phyloP scores from a whole-genome alignment of 2,797 vertebrate species.

The Liparis tanakae region DNA sequence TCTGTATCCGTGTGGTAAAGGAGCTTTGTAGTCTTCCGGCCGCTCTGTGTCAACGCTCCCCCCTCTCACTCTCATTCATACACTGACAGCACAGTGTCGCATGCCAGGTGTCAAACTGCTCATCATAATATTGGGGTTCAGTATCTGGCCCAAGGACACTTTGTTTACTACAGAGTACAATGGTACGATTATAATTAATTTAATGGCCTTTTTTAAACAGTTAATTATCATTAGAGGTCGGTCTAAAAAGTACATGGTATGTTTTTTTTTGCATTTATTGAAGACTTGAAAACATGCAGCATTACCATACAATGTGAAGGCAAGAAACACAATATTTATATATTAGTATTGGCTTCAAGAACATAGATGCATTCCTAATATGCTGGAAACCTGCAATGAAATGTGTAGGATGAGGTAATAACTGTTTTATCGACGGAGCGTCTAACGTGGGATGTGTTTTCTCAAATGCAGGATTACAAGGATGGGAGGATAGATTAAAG shows the following conservation, averaged over 20 bases:
- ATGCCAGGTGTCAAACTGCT: not conserved
- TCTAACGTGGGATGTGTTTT: conserved; percentile 15
- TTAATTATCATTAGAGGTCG: too few relatives aligned
- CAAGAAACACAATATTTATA: not conserved
- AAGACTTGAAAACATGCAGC: not conserved
- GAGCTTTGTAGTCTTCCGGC: too few relatives aligned
- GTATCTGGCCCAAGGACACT: too few relatives aligned
- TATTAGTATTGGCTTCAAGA: not conserved
- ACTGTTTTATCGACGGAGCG: not conserved
- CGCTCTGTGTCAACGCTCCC: not conserved
- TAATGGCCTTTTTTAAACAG: not conserved
- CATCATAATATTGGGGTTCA: not conserved
- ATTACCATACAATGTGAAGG: not conserved
- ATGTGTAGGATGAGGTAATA: not conserved
- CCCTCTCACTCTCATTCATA: not conserved
- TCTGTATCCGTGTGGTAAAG: not conserved
- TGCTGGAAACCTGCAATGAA: not conserved
- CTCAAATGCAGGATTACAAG: conserved; percentile 78
- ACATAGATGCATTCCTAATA: not conserved
- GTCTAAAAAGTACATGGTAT: not conserved
- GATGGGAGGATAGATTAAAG: conserved; percentile 86
- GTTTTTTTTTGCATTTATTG: not conserved
- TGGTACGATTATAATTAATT: not conserved
- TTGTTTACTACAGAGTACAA: too few relatives aligned
- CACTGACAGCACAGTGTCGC: not conserved